Percentiles rank a stretch among this genome's conserved stretches.
These are phyloP conservation scores for Clitarchus hookeri DNA, from an alignment of 2,888 invertebrate species.

Conservation along the genomic window DNA sequence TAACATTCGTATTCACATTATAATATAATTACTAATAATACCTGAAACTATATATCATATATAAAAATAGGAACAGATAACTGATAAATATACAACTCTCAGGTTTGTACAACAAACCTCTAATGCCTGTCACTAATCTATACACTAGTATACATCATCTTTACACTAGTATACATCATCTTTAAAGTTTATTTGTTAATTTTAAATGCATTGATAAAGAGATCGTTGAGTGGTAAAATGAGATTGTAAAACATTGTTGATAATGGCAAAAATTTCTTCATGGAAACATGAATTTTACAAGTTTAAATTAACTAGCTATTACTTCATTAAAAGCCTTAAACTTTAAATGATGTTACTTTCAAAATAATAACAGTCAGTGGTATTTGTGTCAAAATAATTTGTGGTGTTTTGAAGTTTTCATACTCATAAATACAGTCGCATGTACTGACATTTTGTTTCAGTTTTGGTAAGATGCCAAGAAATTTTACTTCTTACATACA, in stretches of 20 bases:
- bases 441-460: too few relatives aligned
- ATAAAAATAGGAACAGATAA: slow-evolving; percentile 26
- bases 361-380: too few relatives aligned
- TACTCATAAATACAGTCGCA: too few relatives aligned
- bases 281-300: background rate
- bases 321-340: too few relatives aligned
- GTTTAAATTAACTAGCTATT: background rate
- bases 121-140: background rate
- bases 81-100: background rate
- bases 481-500: too few relatives aligned
- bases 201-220: slow-evolving; percentile 28
- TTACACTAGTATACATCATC: background rate
- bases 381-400: too few relatives aligned
- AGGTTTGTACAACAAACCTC: background rate
- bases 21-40: slow-evolving; percentile 17
- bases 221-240: slow-evolving; percentile 28
- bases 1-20: background rate
- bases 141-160: slow-evolving; percentile 18
- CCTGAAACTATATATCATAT: slow-evolving; percentile 25
- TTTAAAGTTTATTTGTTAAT: background rate
- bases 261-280: background rate
- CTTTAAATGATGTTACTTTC: too few relatives aligned
- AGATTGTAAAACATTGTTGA: background rate
- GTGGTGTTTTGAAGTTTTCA: too few relatives aligned
- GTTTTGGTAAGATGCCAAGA: too few relatives aligned